Conservation (phyloP, 2,113 vertebrate genomes). For the Xenus cinereus region DNA sequence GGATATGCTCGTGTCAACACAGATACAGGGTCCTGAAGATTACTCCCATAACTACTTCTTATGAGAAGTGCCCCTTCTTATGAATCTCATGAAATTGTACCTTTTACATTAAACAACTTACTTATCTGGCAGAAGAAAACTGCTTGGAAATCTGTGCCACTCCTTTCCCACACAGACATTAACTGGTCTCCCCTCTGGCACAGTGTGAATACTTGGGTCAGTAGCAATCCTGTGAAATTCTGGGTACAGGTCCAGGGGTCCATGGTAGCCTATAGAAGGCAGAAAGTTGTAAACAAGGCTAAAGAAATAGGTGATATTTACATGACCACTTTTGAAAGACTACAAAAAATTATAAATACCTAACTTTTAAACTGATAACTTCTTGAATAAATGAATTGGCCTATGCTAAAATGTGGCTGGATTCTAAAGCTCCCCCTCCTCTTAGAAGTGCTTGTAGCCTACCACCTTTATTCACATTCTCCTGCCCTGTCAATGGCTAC, state of each 20-base stretch:
- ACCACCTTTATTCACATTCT: not conserved
- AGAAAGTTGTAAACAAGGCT: not conserved
- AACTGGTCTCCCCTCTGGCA: constrained; percentile 86
- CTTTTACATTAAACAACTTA: constrained; percentile 58
- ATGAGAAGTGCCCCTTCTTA: not conserved
- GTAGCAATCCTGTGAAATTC: constrained; percentile 94
- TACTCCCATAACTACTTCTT: not conserved
- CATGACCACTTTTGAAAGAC: not conserved
- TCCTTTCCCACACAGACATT: constrained; percentile 97
- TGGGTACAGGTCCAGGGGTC: constrained; percentile 94
- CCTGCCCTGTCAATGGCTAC: not conserved
- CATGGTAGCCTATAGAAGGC: constrained; percentile 85
- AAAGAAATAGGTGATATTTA: not conserved
- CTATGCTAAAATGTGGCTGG: not conserved
- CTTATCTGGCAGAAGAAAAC: constrained; percentile 94
- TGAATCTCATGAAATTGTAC: rapidly evolving
- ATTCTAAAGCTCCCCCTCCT: not conserved
- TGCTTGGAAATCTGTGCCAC: constrained; percentile 97
- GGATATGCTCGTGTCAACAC: not conserved
- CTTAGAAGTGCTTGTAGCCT: not conserved
- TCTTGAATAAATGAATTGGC: not conserved
- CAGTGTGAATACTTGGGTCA: constrained; percentile 85
- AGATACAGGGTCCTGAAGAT: not conserved
- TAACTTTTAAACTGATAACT: not conserved
- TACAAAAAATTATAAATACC: not conserved